Evolutionary conservation across 30 jellyfish, hydroid and myxozoan species (phyloP).

Genomic region (Rhopilema esculentum): DNA sequence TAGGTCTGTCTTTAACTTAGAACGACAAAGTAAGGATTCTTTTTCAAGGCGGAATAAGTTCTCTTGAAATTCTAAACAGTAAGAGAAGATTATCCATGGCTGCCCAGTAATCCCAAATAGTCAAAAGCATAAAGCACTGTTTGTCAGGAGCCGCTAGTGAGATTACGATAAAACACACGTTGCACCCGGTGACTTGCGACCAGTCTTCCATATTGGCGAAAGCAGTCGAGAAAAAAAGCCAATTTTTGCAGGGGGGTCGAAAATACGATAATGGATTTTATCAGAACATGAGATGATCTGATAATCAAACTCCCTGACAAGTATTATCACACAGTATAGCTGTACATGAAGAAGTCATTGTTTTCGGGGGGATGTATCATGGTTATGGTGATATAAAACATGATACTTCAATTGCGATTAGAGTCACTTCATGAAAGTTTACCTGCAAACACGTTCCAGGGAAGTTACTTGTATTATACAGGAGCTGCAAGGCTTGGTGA

Average conservation of each 20-base stretch:
- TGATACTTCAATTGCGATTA: not conserved
- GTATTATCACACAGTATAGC: not conserved
- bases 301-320: not conserved
- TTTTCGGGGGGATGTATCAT: not conserved
- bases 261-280: not conserved
- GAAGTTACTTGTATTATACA: too few species aligned
- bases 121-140: not conserved
- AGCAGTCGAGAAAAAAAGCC: too few species aligned
- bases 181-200: not conserved
- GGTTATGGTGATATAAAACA: not conserved
- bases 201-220: not conserved
- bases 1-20: not conserved
- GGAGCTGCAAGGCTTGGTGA: too few species aligned
- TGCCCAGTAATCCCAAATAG: not conserved
- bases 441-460: too few species aligned
- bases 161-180: not conserved
- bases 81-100: not conserved
- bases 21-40: not conserved
- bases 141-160: not conserved
- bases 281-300: not conserved
- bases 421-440: too few species aligned
- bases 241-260: not conserved
- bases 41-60: not conserved
- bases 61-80: not conserved
- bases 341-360: not conserved